phyloP scores from a whole-genome alignment of 53 echinoderm and acorn worm species.

The Actinopyga echinites region DNA sequence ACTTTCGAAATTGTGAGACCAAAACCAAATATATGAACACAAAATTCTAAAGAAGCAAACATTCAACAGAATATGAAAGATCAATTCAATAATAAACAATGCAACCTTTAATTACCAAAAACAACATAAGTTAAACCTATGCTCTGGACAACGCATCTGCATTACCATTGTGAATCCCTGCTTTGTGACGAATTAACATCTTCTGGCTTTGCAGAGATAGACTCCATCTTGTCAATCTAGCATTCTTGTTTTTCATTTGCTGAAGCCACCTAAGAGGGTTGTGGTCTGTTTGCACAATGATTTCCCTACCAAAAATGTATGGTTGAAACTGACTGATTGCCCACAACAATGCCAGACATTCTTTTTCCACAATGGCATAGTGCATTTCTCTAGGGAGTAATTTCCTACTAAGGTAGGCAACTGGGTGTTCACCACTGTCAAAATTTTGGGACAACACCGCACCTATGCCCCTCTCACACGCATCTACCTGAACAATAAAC shows the following conservation, averaged over 20 bases:
- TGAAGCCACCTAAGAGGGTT: conserved; percentile 58
- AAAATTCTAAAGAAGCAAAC: too few species aligned
- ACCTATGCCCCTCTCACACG: conserved; percentile 56
- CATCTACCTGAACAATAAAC: conserved; percentile 67
- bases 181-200: conserved; percentile 32
- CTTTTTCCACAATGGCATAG: conserved; percentile 62
- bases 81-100: too few species aligned
- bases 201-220: conserved; percentile 49
- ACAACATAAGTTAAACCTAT: background rate
- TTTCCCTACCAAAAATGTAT: conserved; percentile 58
- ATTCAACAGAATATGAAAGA: background rate
- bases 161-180: conserved; percentile 49
- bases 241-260: conserved; percentile 44
- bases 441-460: conserved; percentile 56
- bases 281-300: conserved; percentile 69
- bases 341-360: conserved; percentile 64
- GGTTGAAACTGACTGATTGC: conserved; percentile 51
- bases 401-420: conserved; percentile 40
- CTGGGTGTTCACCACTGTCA: conserved; percentile 48
- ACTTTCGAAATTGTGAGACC: too few species aligned
- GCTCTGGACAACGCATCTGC: conserved; percentile 51
- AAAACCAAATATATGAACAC: too few species aligned
- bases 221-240: conserved; percentile 58
- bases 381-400: conserved; percentile 37
- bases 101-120: background rate